phyloP scores from a whole-genome alignment of 2,113 vertebrate genomes.

The Orcinus orca region DNA sequence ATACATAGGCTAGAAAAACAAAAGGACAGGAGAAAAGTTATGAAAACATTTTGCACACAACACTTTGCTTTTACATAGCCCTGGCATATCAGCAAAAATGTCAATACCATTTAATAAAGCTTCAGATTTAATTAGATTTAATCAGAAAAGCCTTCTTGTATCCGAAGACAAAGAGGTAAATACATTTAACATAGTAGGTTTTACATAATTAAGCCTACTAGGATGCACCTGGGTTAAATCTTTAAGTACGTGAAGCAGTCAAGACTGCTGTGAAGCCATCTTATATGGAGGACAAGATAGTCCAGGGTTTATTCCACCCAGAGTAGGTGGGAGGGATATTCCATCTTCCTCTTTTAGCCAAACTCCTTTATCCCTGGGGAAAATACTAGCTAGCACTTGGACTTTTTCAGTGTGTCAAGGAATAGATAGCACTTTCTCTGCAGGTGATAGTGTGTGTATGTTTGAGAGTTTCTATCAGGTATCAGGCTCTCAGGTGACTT shows the following conservation, averaged over 20 bases:
- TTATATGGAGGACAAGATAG: background rate
- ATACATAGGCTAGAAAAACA: slow-evolving; percentile 83
- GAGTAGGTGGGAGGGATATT: background rate
- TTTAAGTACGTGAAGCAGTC: background rate
- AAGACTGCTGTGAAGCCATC: background rate
- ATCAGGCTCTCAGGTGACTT: background rate
- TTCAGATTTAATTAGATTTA: background rate
- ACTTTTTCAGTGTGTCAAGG: no score
- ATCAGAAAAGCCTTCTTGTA: background rate
- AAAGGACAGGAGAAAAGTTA: slow-evolving; percentile 12
- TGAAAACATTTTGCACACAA: background rate
- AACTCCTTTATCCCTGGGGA: background rate
- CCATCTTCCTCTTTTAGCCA: background rate
- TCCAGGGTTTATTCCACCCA: background rate
- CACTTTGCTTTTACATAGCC: background rate
- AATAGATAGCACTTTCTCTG: background rate
- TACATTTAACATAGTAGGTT: background rate
- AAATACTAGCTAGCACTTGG: background rate
- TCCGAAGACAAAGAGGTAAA: background rate
- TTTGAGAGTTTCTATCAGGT: background rate
- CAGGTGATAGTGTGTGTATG: no score
- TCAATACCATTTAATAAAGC: background rate
- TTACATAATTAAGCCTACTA: background rate
- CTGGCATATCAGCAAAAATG: background rate
- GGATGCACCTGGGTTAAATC: background rate